Conservation (phyloP, 2,888 invertebrate genomes). For the Amiota mariae region DNA sequence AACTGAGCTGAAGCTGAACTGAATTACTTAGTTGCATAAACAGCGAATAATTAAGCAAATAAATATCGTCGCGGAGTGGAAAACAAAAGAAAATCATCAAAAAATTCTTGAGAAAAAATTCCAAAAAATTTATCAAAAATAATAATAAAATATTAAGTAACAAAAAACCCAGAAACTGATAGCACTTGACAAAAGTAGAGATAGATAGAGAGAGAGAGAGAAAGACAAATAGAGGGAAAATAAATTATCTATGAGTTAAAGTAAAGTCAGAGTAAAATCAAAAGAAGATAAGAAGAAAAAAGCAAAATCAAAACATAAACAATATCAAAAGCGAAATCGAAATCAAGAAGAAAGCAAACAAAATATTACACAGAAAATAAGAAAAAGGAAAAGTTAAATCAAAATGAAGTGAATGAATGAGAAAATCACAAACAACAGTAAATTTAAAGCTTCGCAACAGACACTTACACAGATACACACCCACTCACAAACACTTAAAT, state of each 20-base stretch:
- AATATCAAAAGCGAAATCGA: too few relatives aligned
- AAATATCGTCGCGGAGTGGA: background rate
- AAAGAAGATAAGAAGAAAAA: too few relatives aligned
- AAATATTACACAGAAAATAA: slow-evolving; percentile 22
- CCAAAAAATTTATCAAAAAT: too few relatives aligned
- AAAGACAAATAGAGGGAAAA: too few relatives aligned
- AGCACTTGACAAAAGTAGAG: background rate
- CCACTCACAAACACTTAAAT: background rate
- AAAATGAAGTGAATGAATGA: background rate
- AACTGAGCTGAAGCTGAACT: background rate
- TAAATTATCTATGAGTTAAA: too few relatives aligned
- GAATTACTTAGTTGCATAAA: slow-evolving; percentile 56
- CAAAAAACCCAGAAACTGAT: background rate
- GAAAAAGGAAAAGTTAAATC: background rate
- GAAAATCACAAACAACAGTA: background rate
- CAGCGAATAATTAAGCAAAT: slow-evolving; percentile 51
- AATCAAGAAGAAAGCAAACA: slow-evolving; percentile 46
- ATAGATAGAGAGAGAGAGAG: too few relatives aligned
- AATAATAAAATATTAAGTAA: too few relatives aligned
- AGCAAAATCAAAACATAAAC: slow-evolving; percentile 14
- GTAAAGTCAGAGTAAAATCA: too few relatives aligned
- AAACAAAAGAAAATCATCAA: too few relatives aligned
- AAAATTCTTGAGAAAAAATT: too few relatives aligned
- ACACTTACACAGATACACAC: background rate
- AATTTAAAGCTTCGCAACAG: slow-evolving; percentile 24